Conservation (phyloP, 1,140 invertebrate genomes). For the Augochlora pura region DNA sequence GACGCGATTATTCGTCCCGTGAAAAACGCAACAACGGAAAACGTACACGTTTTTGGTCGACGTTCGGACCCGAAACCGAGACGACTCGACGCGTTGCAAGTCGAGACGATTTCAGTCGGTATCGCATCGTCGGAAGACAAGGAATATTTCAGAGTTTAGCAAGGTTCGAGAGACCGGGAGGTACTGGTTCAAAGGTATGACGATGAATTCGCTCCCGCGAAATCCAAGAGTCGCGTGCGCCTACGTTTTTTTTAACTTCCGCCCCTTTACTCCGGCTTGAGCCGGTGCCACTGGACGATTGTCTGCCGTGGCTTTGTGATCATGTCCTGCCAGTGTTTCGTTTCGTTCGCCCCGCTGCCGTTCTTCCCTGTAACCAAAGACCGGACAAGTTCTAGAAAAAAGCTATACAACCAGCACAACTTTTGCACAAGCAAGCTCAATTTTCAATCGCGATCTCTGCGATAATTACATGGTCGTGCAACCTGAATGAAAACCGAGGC, state of each 20-base stretch:
- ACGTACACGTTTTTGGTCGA: neutral
- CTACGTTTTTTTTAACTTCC: no score
- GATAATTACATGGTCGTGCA: no score
- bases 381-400: no score
- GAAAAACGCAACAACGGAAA: neutral
- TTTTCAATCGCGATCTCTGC: no score
- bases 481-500: no score
- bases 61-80: neutral
- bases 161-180: neutral
- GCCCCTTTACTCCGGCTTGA: constrained; percentile 88
- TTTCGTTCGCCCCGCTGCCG: constrained; percentile 93
- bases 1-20: neutral
- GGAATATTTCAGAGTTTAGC: neutral
- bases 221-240: neutral
- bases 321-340: constrained; percentile 98
- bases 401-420: no score
- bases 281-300: constrained; percentile 94
- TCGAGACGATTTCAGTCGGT: constrained; percentile 4
- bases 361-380: constrained; percentile 89
- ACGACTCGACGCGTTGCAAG: neutral
- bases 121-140: constrained; percentile 2
- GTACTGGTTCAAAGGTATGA: neutral
- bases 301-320: constrained; percentile 96
- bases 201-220: constrained; percentile 14
- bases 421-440: no score